phyloP scores from a whole-genome alignment of 2,888 invertebrate genomes.

The Limnephilus auricula region DNA sequence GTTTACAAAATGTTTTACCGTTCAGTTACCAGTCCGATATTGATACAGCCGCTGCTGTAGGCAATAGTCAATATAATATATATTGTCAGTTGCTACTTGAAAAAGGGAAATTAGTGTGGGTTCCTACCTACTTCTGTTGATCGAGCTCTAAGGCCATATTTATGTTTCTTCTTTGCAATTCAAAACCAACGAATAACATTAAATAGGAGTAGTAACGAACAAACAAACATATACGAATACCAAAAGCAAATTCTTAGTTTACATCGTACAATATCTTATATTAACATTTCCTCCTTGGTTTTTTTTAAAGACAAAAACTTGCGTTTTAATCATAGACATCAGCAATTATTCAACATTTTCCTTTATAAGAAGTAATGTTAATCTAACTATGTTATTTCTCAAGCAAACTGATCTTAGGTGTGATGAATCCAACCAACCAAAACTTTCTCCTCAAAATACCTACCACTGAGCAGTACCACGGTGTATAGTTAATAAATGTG shows the following conservation, averaged over 20 bases:
- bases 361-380: background rate
- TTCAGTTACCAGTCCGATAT: conserved; percentile 7
- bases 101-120: background rate
- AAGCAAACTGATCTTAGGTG: background rate
- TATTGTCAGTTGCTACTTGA: background rate
- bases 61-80: conserved; percentile 30
- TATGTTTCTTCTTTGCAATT: background rate
- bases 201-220: background rate
- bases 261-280: background rate
- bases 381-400: background rate
- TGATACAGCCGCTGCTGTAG: conserved; percentile 14
- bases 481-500: background rate
- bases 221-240: background rate
- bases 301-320: background rate
- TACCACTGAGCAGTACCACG: background rate
- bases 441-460: background rate
- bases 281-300: background rate
- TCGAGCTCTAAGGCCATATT: background rate
- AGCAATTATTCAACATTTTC: background rate
- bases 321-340: background rate
- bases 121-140: background rate
- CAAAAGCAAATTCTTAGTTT: background rate
- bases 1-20: conserved; percentile 30
- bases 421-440: background rate
- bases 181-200: background rate